Percentiles rank a stretch among this genome's conserved stretches.
phyloP scores from a whole-genome alignment of 2,113 vertebrate genomes.

The Thoracochromis brauschi region DNA sequence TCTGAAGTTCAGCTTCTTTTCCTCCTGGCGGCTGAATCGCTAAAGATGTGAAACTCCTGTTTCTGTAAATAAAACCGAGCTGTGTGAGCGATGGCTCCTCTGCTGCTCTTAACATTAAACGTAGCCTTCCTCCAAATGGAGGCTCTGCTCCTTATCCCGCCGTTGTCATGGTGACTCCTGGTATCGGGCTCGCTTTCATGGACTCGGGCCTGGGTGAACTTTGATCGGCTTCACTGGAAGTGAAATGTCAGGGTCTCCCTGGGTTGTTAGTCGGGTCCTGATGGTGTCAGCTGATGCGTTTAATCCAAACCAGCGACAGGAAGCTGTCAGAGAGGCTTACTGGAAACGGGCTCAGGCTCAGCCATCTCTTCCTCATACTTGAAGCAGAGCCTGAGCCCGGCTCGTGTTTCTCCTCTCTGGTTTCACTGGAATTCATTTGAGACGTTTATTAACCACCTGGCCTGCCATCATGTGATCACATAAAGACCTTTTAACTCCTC shows the following conservation, averaged over 20 bases:
- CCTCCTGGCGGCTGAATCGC: too few species aligned
- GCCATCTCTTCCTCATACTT: too few species aligned
- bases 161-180: not conserved
- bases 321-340: too few species aligned
- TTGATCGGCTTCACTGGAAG: not conserved
- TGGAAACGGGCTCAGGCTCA: too few species aligned
- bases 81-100: not conserved
- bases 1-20: too few species aligned
- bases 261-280: not conserved
- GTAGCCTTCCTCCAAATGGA: not conserved
- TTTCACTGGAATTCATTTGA: not conserved
- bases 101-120: not conserved
- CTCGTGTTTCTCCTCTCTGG: not conserved
- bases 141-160: not conserved
- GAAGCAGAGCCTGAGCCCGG: too few species aligned
- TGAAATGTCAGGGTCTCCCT: not conserved
- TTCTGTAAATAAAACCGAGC: not conserved
- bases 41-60: not conserved
- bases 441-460: not conserved
- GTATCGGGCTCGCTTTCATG: not conserved
- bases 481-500: not conserved
- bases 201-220: not conserved
- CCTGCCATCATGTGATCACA: not conserved
- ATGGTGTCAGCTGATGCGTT: not conserved
- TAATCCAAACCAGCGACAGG: too few species aligned